A percentile compares a stretch with the other conserved stretches of the same genome.
Conservation (phyloP, 2,113 vertebrate genomes). For the Onychorhynchus coronatus region DNA sequence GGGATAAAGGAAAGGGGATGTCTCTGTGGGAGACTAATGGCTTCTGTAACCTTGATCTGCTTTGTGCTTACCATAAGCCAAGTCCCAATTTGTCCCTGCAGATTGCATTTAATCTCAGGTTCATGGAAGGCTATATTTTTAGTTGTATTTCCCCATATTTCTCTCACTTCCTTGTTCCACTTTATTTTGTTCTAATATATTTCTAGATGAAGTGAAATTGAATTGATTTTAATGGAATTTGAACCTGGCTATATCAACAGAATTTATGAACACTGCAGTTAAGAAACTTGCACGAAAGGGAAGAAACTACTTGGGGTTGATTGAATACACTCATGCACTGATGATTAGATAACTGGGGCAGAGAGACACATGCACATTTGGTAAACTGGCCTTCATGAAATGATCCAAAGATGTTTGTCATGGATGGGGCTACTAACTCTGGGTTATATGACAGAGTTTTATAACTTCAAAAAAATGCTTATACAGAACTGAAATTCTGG, state of each 20-base stretch:
- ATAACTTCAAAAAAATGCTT: not conserved
- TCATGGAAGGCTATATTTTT: not conserved
- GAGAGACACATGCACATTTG: not conserved
- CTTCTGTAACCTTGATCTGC: not conserved
- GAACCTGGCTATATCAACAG: not conserved
- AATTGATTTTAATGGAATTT: not conserved
- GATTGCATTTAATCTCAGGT: not conserved
- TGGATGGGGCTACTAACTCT: not conserved
- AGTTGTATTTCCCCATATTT: not conserved
- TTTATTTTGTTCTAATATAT: not conserved
- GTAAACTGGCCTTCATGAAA: not conserved
- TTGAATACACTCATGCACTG: not conserved
- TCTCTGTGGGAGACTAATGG: not conserved
- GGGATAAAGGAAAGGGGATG: not conserved
- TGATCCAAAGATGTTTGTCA: not conserved
- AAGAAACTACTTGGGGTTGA: not conserved
- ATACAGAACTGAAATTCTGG: not conserved
- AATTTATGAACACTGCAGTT: not conserved
- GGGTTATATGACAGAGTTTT: not conserved
- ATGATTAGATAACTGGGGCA: not conserved
- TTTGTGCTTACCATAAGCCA: not conserved
- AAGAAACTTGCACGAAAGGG: not conserved
- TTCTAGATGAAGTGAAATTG: not conserved
- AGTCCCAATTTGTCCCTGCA: not conserved
- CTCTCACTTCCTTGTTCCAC: not conserved